phyloP scores from a whole-genome alignment of 2,888 invertebrate species.

The Platycnemis pennipes region DNA sequence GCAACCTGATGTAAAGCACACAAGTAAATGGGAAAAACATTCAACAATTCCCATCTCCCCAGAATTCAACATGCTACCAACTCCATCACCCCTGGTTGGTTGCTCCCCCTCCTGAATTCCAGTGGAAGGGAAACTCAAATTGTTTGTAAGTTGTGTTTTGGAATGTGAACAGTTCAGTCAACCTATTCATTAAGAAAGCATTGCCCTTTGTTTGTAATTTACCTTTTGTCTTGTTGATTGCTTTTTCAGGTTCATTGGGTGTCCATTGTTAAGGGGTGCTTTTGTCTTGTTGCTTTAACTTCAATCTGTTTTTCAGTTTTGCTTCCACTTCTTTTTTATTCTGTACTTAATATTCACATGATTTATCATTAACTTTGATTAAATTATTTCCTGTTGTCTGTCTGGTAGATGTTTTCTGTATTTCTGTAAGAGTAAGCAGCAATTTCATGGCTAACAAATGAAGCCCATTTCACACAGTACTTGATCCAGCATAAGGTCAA shows the following conservation, averaged over 20 bases:
- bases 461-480: no score
- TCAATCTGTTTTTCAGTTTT: slow-evolving; percentile 36
- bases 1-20: slow-evolving; percentile 67
- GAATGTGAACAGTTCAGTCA: not conserved
- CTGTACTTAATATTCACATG: slow-evolving; percentile 26
- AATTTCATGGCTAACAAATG: not conserved
- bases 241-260: slow-evolving; percentile 40
- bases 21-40: slow-evolving; percentile 62
- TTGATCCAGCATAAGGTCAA: no score
- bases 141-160: slow-evolving; percentile 61
- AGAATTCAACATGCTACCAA: slow-evolving; percentile 58
- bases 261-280: slow-evolving; percentile 6
- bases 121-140: slow-evolving; percentile 61
- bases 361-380: not conserved
- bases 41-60: slow-evolving; percentile 51
- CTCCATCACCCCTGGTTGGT: slow-evolving; percentile 59
- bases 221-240: slow-evolving; percentile 35
- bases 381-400: slow-evolving; percentile 2
- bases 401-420: not conserved
- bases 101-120: slow-evolving; percentile 62
- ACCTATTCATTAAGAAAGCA: slow-evolving; percentile 16
- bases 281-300: slow-evolving; percentile 37
- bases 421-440: not conserved
- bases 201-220: not conserved
- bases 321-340: slow-evolving; percentile 16